Base-by-base conservation (phyloP, 53 echinoderm and acorn worm species). In the Temnopleurus reevesii region DNA sequence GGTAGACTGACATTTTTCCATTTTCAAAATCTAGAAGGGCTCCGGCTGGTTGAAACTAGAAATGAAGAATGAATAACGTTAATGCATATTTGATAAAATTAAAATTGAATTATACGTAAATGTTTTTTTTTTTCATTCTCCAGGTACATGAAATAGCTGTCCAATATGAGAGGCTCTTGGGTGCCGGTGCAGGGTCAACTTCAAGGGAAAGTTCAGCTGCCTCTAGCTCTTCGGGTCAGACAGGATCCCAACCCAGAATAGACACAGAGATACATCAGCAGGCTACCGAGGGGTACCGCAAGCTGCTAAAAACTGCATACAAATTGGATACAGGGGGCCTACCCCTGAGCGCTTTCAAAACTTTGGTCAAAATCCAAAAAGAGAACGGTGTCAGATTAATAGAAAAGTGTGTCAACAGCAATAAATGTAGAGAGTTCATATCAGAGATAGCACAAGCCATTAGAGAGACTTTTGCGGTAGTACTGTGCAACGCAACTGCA, bases 281-380 rank as follows among this genome's bases (percentile, higher is more conserved):
- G 30, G 64, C 63, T 12, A 33, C 25, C 10, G 63, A 88, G 61
- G 88, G 61, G 7, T 88, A 88, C 88, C 63, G 88, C 8, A 88
- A 88, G 65, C 45, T 88, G 38, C 59, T 88, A 13, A 88, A 38
- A 88, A 64, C 88, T 66, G 88, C 88, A 29, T 88, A 88, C 21
- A n/a, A 28, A 19, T 12, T 47, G 47, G 47, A 6, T 8, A 47
- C 7, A 47, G 47, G 47, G 6, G 83, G 83, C 24, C 29, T 83
- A 47, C 53, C 83, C 5, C 83, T 55, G 12, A 46, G 47, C 83
- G 8, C 47, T 53, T 83, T 53, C 54, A 83, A 23, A 53, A 83
- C 83, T 9, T 53, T 55, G 31, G 93, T 93, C 4, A 86, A 45
- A 18, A 89, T 93, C 35, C 84, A 93, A 43, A 93, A 93, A 81